phyloP scores from a whole-genome alignment of 2,888 invertebrate species.

The Eilema depressum region DNA sequence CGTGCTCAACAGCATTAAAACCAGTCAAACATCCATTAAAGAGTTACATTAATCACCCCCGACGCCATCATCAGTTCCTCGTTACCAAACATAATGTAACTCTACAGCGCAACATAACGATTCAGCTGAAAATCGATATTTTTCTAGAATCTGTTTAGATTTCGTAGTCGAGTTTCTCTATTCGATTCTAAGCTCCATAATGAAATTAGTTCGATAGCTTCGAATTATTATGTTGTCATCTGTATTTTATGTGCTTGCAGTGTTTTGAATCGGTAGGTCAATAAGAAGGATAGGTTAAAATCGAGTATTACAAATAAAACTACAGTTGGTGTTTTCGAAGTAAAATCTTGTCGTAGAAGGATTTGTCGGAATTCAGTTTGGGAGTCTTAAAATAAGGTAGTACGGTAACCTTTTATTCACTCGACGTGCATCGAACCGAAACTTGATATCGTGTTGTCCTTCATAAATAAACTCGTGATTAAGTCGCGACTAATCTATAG shows the following conservation, averaged over 20 bases:
- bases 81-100: neutral
- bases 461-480: neutral
- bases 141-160: neutral
- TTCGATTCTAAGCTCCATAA: too few species aligned
- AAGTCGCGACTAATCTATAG: neutral
- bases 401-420: neutral
- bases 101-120: neutral
- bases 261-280: too few species aligned
- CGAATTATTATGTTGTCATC: too few species aligned
- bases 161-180: neutral
- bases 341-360: too few species aligned
- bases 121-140: neutral
- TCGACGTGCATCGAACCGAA: neutral
- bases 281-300: too few species aligned
- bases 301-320: too few species aligned
- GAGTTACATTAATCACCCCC: neutral
- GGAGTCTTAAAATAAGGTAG: too few species aligned
- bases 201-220: too few species aligned
- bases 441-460: neutral
- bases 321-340: too few species aligned
- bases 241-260: too few species aligned
- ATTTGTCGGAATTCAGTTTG: too few species aligned
- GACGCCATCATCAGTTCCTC: conserved; percentile 4
- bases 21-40: conserved; percentile 4
- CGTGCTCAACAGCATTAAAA: conserved; percentile 20